A percentile compares a stretch with the other conserved stretches of the same genome.
These are phyloP conservation scores for Taeniopygia guttata DNA, from an alignment of 2,797 vertebrate species.

Conservation along the genomic window DNA sequence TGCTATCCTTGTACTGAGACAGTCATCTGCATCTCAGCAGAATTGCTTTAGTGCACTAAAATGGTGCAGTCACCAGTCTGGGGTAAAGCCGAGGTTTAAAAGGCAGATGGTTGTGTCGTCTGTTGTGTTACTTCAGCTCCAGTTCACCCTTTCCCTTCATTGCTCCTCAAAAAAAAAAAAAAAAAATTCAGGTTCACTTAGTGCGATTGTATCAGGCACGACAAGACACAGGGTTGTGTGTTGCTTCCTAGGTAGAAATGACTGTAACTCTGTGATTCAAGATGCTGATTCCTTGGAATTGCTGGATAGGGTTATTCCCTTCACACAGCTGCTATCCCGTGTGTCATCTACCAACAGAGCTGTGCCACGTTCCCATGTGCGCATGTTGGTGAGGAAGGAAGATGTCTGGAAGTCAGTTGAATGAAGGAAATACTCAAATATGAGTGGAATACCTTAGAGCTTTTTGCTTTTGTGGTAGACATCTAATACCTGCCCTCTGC, in stretches of 20 bases:
- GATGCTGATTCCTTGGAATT: background rate
- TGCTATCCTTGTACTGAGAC: background rate
- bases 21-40: background rate
- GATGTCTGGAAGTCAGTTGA: background rate
- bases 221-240: background rate
- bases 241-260: background rate
- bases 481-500: background rate
- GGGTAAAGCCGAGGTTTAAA: background rate
- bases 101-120: background rate
- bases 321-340: background rate
- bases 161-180: background rate
- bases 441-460: background rate
- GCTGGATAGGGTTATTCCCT: background rate
- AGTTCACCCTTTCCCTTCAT: background rate
- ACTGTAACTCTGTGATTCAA: background rate
- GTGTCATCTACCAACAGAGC: background rate
- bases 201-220: background rate
- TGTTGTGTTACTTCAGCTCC: background rate
- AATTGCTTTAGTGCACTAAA: background rate
- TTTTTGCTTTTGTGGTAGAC: background rate
- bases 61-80: background rate
- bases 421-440: background rate
- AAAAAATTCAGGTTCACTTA: background rate
- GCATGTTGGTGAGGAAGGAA: rapidly evolving
- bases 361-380: background rate